Evolutionary conservation across 2,797 vertebrate species (phyloP).

Genomic region (Sebastes iracundus): DNA sequence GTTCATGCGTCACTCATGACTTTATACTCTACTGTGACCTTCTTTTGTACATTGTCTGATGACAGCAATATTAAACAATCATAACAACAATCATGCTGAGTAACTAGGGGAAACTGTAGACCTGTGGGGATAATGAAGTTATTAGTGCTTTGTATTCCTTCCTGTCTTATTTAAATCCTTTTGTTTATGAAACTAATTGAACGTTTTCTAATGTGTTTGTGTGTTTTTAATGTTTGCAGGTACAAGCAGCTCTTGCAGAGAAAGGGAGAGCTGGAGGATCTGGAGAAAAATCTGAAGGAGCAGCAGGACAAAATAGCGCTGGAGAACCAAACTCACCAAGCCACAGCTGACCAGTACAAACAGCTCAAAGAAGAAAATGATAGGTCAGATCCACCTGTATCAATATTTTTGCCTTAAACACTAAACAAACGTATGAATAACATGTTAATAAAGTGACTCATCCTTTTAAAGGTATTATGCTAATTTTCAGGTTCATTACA

Average conservation of each 20-base stretch:
- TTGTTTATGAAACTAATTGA: background rate
- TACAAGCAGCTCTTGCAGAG: slow-evolving; percentile 95
- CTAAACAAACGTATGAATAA: background rate
- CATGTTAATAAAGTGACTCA: background rate
- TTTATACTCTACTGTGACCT: background rate
- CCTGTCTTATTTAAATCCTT: background rate
- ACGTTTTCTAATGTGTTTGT: background rate
- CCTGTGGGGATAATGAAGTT: background rate
- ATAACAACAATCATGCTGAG: background rate
- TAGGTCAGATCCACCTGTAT: slow-evolving; percentile 77
- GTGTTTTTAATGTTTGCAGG: slow-evolving; percentile 68
- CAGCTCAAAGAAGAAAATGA: slow-evolving; percentile 90
- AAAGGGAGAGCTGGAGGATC: slow-evolving; percentile 93
- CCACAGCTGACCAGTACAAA: slow-evolving; percentile 87
- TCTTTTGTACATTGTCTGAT: background rate
- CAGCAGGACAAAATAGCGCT: slow-evolving; percentile 94
- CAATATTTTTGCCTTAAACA: background rate
- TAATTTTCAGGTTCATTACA: too few relatives aligned
- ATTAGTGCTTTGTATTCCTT: background rate
- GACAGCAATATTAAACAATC: background rate
- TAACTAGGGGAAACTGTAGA: background rate
- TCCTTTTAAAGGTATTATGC: too few relatives aligned
- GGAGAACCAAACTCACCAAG: slow-evolving; percentile 90
- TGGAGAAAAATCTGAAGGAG: slow-evolving; percentile 91
- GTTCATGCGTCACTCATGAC: background rate